Conservation (phyloP, 2,888 invertebrate species). For the Nephrotoma appendiculata region DNA sequence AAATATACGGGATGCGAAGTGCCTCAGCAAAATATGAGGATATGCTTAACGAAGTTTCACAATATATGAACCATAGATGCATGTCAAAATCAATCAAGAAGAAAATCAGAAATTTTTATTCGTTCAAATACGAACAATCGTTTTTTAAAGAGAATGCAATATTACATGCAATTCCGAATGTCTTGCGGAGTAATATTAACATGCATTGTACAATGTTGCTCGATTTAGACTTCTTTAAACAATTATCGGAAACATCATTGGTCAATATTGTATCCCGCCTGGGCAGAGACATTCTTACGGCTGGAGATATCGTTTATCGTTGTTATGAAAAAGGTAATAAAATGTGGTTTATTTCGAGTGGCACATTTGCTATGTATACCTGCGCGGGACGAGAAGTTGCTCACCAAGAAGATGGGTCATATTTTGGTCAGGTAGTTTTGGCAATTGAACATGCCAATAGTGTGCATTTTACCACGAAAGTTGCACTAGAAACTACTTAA, state of each 20-base stretch:
- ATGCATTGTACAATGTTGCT: neutral
- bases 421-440: neutral
- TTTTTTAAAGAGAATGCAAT: neutral
- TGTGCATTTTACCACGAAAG: neutral
- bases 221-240: neutral
- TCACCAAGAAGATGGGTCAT: neutral
- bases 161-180: neutral
- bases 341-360: neutral
- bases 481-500: neutral
- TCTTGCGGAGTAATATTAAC: neutral
- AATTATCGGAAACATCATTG: neutral
- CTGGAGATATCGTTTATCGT: neutral
- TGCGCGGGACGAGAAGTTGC: neutral
- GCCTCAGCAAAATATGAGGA: neutral
- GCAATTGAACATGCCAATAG: no score
- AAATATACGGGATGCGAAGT: neutral
- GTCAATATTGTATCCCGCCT: neutral
- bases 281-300: neutral
- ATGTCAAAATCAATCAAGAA: neutral
- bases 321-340: neutral
- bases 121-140: neutral
- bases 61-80: neutral
- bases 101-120: neutral
- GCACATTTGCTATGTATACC: neutral
- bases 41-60: neutral